Base-by-base conservation (phyloP, 2,888 invertebrate species). In the Thecocarcelia acutangulata region DNA sequence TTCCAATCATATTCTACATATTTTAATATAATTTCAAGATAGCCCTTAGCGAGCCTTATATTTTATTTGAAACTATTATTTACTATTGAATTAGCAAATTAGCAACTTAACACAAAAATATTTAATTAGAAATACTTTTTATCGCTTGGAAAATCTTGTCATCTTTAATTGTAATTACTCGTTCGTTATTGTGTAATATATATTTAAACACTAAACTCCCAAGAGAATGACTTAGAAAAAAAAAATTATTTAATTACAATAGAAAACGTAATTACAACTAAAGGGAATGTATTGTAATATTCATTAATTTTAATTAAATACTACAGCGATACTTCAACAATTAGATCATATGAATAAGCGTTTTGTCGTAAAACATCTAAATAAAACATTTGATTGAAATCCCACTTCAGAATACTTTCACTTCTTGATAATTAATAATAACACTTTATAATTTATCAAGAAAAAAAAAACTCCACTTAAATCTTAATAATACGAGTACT, bases 331-430 rank as follows among this genome's bases (percentile, higher is more conserved):
- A 66, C 2, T 58, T 8, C 58, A 63, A 17, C 63, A 63, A 63
- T 63, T 69, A 77, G 54, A 68, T 68, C 66, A 75, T 59, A 42
- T 50, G 66, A 75, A 59, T 13, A 21, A 33, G 33, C 44, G 46
- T 44, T 50, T 37, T 13, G 17, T 33, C 46, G n/a, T 15, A 54
- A n/a, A 33, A 48, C 48, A 40, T 40, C 42, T 28, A 24, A 19
- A 11, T n/a, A 33, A 72, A 42, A 28, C 24, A 12, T 48, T 48
- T 40, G 11, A 58, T 28, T 66, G 59, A 75, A 59, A 52, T 44
- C 52, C 42, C 48, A 21, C 15, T 33, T 52, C 56, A 72, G 13
- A 61, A 77, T 70, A 78, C 77, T 78, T 78, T 78, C 64, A 72
- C 63, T 72, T 78, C 72, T 64, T 72, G 12, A 1, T 33, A 72